Evolutionary conservation across 2,113 vertebrate genomes (phyloP).

Genomic region (Ceratotherium simum): DNA sequence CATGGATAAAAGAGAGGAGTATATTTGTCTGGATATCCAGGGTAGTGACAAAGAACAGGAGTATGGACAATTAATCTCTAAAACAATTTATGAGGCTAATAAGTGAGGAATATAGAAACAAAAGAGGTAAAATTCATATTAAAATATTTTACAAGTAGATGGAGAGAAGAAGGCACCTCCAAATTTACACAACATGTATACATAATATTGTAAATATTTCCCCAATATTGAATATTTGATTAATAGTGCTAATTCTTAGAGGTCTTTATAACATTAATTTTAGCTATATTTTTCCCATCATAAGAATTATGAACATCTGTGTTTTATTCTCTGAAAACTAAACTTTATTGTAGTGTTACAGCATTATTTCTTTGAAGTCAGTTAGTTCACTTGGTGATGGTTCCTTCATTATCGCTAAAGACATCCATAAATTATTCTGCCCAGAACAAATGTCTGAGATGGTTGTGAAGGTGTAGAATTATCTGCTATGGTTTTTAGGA

Average conservation of each 20-base stretch:
- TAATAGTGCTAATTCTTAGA: not conserved
- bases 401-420: not conserved
- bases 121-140: not conserved
- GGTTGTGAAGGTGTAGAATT: not conserved
- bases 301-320: not conserved
- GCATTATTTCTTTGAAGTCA: not conserved
- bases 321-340: not conserved
- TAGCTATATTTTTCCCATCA: not conserved
- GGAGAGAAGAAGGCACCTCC: not conserved
- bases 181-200: not conserved
- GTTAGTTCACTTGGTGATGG: not conserved
- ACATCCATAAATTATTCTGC: not conserved
- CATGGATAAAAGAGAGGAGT: not conserved
- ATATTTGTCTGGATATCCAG: not conserved
- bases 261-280: not conserved
- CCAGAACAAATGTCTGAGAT: not conserved
- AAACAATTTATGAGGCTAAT: not conserved
- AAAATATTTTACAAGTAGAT: not conserved
- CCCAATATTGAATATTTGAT: not conserved
- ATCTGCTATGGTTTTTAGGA: not conserved
- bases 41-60: not conserved
- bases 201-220: not conserved
- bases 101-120: not conserved
- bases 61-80: not conserved
- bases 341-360: not conserved